These are phyloP conservation scores for Eidolon dupreanum DNA, from an alignment of 2,797 vertebrate species.

Conservation along the genomic window DNA sequence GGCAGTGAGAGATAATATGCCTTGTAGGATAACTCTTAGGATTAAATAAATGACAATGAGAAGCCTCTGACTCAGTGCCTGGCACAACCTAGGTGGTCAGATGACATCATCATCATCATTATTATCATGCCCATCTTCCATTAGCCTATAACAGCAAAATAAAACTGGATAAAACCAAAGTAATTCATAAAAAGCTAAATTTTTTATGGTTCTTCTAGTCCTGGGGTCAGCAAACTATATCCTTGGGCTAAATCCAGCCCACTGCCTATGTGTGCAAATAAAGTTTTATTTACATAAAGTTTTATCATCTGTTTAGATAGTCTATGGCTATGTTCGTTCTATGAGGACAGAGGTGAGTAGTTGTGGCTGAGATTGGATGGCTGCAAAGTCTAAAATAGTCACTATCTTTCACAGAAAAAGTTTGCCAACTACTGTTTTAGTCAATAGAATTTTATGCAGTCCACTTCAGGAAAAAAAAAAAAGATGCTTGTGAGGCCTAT, in stretches of 20 bases:
- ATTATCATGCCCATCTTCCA: neutral
- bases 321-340: neutral
- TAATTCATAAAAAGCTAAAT: neutral
- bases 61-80: neutral
- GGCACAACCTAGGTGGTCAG: neutral
- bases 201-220: neutral
- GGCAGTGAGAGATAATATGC: neutral
- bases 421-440: neutral
- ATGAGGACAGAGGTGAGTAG: neutral
- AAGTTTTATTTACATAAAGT: neutral
- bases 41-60: neutral
- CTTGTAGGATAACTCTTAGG: neutral
- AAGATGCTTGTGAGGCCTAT: neutral
- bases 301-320: neutral
- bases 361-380: neutral
- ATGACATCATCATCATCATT: neutral
- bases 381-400: neutral
- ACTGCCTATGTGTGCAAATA: neutral
- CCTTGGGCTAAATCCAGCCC: neutral
- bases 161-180: neutral
- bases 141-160: neutral
- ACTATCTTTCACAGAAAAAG: neutral
- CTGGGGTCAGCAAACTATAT: neutral
- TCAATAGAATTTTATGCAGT: conserved; percentile 23
- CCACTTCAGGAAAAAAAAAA: neutral